Evolutionary conservation across 2,797 vertebrate species (phyloP).

Genomic region (Otolemur crassicaudatus): DNA sequence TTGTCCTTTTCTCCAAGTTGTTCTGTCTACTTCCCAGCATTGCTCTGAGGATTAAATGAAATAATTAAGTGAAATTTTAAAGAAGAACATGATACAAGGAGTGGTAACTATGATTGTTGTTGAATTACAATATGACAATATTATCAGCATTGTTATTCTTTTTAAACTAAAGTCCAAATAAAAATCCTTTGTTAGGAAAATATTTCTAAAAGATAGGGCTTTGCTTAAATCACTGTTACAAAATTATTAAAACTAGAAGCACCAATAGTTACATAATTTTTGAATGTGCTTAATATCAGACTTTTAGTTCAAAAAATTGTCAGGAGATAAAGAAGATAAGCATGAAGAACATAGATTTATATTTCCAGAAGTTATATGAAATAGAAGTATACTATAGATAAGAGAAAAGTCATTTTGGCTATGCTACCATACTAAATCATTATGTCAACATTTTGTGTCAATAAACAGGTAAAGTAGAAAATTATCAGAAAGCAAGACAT

Average conservation of each 20-base stretch:
- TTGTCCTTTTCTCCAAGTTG: neutral
- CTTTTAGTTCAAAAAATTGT: neutral
- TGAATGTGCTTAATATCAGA: neutral
- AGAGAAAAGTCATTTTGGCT: neutral
- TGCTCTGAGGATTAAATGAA: neutral
- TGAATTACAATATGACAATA: neutral
- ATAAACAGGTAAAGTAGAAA: neutral
- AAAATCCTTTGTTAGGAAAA: neutral
- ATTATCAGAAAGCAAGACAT: neutral
- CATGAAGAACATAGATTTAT: neutral
- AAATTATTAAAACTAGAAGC: slow-evolving; percentile 20
- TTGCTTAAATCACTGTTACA: neutral
- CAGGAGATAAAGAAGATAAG: neutral
- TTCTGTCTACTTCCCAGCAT: neutral
- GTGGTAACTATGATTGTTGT: neutral
- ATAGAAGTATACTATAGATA: neutral
- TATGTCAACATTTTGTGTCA: neutral
- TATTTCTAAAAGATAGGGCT: neutral
- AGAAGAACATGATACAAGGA: neutral
- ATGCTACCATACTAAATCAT: neutral
- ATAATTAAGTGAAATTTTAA: neutral
- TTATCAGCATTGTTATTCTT: neutral
- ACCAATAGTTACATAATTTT: neutral
- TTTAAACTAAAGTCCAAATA: neutral
- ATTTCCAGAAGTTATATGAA: neutral